Evolutionary conservation across 1,140 invertebrate species (phyloP), one percentile per base, ranked within the genome.

Genomic region (Thrips palmi): DNA sequence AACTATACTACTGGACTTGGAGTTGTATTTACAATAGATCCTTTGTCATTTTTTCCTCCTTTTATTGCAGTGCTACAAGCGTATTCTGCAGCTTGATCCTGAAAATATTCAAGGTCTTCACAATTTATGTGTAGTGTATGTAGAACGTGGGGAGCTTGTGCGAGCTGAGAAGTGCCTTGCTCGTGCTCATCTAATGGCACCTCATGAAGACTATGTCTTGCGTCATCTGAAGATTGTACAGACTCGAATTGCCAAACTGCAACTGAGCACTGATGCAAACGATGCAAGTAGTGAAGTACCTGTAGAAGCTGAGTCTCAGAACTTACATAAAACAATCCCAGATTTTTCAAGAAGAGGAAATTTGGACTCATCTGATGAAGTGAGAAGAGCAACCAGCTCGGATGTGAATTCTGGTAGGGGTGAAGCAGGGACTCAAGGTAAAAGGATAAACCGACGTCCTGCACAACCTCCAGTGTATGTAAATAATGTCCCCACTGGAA

Each of bases 81-180:
- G 76, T 42, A 93, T 96, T 46, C 54, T 96, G 1, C 70, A 77
- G 46, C 53, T 87, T 27, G 88, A 96, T 44, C 81, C 89, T 0
- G 73, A 76, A 37, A 92, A 97, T 55, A 81, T 92, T 34, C 89
- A 96, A 62, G 92, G 86, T 3, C 60, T 89, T 21, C 92, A 97
- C 58, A 97, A 97, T 57, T 62, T 96, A 3, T 96, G 92, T 60
- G 91, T 96, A 1, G 88, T 96, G 0, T 81, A 84, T 48, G 88
- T 96, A 10, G 89, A 96, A 55, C 68, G 82, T 11, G 88, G 86
- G 1, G 73, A 84, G 45, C 61, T 97, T 8, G 62, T 73, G 1
- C 58, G 72, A 30, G 91, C 89, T 0, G 81, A 87, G 38, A 68
- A 74, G 31, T 96, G 91, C 57, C 64, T 96, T 4, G 64, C 75